Evolutionary conservation across 2,113 vertebrate genomes (phyloP).

Genomic region (Gasterosteus aculeatus): DNA sequence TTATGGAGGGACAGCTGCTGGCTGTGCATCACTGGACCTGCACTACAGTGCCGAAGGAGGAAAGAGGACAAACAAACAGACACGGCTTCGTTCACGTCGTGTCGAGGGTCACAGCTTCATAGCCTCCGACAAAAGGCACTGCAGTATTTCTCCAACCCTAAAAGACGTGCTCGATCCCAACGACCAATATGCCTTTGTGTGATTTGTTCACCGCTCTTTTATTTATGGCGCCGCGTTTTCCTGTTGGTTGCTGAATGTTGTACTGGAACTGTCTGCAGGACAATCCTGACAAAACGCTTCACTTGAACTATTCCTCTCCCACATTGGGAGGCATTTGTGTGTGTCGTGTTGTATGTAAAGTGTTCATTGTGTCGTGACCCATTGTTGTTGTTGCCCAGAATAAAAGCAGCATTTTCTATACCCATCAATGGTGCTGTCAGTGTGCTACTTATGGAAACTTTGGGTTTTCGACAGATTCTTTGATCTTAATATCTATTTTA

Average conservation of each 20-base stretch:
- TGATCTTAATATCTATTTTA: not conserved
- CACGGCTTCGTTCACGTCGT: not conserved
- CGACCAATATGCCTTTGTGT: slow-evolving; percentile 40
- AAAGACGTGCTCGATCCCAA: slow-evolving; percentile 24
- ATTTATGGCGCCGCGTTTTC: slow-evolving; percentile 69
- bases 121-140: slow-evolving; percentile 12
- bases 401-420: slow-evolving; percentile 72
- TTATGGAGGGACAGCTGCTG: slow-evolving; percentile 33
- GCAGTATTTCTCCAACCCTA: slow-evolving; percentile 14
- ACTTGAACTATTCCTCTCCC: slow-evolving; percentile 75
- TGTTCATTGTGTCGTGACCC: slow-evolving; percentile 56
- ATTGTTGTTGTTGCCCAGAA: slow-evolving; percentile 59
- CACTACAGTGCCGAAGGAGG: slow-evolving; percentile 61
- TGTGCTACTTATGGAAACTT: not conserved
- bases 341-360: slow-evolving; percentile 54
- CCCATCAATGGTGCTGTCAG: slow-evolving; percentile 13
- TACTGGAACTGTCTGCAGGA: slow-evolving; percentile 64
- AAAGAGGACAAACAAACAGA: slow-evolving; percentile 20
- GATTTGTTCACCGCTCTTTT: slow-evolving; percentile 52
- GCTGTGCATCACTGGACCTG: slow-evolving; percentile 72
- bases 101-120: not conserved
- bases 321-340: slow-evolving; percentile 76
- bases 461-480: not conserved
- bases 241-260: slow-evolving; percentile 62
- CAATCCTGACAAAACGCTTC: slow-evolving; percentile 63